phyloP scores from a whole-genome alignment of 2,888 invertebrate genomes.

The Meloe dianella region DNA sequence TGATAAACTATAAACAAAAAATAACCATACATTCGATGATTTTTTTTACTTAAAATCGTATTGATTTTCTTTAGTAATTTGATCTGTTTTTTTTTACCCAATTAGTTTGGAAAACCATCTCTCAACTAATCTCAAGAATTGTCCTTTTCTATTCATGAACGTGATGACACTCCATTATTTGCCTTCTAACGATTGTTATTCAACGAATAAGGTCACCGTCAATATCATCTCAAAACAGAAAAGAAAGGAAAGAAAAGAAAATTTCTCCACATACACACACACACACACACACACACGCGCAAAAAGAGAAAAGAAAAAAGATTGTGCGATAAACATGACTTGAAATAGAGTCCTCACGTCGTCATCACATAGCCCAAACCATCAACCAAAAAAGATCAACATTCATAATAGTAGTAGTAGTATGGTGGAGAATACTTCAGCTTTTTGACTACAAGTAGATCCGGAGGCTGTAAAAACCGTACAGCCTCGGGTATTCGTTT shows the following conservation, averaged over 20 bases:
- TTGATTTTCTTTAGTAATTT: neutral
- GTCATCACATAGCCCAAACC: constrained; percentile 16
- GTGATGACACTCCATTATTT: neutral
- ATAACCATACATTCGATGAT: too few relatives aligned
- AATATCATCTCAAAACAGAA: neutral
- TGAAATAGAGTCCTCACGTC: neutral
- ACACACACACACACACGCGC: too few relatives aligned
- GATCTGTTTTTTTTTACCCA: neutral
- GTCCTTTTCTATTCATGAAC: neutral
- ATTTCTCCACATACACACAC: neutral
- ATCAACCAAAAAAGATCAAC: constrained; percentile 31
- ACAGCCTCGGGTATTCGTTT: constrained; percentile 36
- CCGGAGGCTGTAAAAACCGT: constrained; percentile 19
- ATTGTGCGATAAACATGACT: neutral
- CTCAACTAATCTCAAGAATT: neutral
- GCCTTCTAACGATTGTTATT: constrained; percentile 3
- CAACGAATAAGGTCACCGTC: neutral
- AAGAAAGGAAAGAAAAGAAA: neutral
- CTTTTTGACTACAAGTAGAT: constrained; percentile 29
- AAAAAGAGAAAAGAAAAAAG: neutral
- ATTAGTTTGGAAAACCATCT: neutral
- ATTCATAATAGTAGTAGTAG: constrained; percentile 21
- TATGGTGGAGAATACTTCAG: constrained; percentile 20
- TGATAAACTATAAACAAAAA: too few relatives aligned
- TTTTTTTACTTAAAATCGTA: neutral